Base-by-base conservation (phyloP, 2,888 invertebrate genomes). In the Hecatera dysodea region DNA sequence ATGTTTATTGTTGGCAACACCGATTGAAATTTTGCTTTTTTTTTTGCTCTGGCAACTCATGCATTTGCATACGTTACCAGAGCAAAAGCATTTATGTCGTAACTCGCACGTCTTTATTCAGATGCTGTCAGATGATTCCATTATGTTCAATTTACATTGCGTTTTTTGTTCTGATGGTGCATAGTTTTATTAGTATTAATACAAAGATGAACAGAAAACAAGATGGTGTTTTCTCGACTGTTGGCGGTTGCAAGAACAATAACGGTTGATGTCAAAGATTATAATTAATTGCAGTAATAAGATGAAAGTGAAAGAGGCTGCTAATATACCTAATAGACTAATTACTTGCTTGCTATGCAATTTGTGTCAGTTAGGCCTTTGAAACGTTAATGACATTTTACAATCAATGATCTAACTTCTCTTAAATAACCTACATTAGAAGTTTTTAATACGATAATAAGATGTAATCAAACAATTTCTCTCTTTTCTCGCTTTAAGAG, bases 1-100 rank as follows among this genome's bases (percentile, higher is more conserved):
- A 72, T 71, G 84, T 77, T 75, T 81, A 79, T 83, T 85, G 86
- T 85, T 83, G 73, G 86, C 80, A 85, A 75, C 81, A 82, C 75
- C 61, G 67, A 75, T 77, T 67, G 52, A 75, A 70, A 71, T 77
- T 78, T 61, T 9, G n/a, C n/a, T 48, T 74, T 72, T 53, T 81
- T 84, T 82, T 83, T 84, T 69, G n/a, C 53, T 56, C 64, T 75
- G 42, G 70, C 73, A 85, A 81, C 57, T 59, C 73, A 84, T 84
- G 85, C 72, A 84, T 76, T 82, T 82, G 44, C 44, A 46, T 67
- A 22, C 72, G 70, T 73, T 73, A 83, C 63, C n/a, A n/a, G n/a
- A n/a, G 15, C 55, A n/a, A 52, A 75, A 67, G n/a, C n/a, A n/a
- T n/a, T n/a, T n/a, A 33, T 67, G 72, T 42, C 22, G 62, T 68